Conservation (phyloP, 2,113 vertebrate genomes). For the Blennius ocellaris region DNA sequence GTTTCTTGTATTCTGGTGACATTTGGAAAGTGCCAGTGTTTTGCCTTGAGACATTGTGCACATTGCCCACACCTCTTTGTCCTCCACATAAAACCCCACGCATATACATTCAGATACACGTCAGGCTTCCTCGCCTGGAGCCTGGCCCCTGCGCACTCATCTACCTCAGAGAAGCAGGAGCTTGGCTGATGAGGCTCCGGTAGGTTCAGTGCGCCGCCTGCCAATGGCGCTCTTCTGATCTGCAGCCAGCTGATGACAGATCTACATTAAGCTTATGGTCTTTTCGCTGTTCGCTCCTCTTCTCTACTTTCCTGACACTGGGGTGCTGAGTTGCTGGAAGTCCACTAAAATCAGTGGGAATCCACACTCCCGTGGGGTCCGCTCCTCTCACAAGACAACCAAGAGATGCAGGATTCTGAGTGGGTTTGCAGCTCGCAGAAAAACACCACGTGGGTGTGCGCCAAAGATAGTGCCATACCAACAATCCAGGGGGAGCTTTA, state of each 20-base stretch:
- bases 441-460: slow-evolving; percentile 49
- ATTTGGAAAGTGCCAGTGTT: slow-evolving; percentile 76
- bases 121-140: slow-evolving; percentile 51
- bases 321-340: slow-evolving; percentile 48
- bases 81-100: neutral
- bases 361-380: slow-evolving; percentile 32
- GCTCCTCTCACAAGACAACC: slow-evolving; percentile 19
- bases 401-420: slow-evolving; percentile 50
- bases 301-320: slow-evolving; percentile 46
- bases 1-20: slow-evolving; percentile 69
- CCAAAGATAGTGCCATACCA: slow-evolving; percentile 42
- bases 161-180: slow-evolving; percentile 69
- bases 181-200: slow-evolving; percentile 67
- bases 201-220: slow-evolving; percentile 70
- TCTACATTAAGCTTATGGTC: slow-evolving; percentile 77
- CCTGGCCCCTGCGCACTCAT: slow-evolving; percentile 53
- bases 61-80: slow-evolving; percentile 59
- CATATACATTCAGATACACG: slow-evolving; percentile 14
- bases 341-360: slow-evolving; percentile 28
- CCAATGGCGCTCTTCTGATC: slow-evolving; percentile 80
- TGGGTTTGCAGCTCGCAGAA: slow-evolving; percentile 51
- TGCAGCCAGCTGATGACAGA: slow-evolving; percentile 79
- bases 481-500: slow-evolving; percentile 39
- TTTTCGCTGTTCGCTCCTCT: slow-evolving; percentile 40
- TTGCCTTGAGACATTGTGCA: slow-evolving; percentile 65